A percentile compares a stretch with the other conserved stretches of the same genome.
Conservation (phyloP, 2,797 vertebrate genomes). For the Falco biarmicus region DNA sequence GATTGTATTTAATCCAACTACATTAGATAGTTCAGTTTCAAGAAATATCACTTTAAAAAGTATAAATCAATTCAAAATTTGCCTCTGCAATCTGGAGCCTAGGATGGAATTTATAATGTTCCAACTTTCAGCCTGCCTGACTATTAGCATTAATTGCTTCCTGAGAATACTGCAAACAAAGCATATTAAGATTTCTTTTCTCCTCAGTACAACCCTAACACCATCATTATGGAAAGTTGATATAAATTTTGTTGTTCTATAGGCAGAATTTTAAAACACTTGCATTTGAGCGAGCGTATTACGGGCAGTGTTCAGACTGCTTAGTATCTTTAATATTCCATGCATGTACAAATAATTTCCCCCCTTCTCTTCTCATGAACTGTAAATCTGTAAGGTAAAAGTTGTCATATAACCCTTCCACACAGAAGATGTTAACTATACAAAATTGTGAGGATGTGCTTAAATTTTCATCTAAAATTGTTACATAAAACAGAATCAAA, state of each 20-base stretch:
- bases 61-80: slow-evolving; percentile 5
- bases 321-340: neutral
- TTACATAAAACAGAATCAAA: slow-evolving; percentile 4
- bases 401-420: neutral
- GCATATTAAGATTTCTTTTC: slow-evolving; percentile 13
- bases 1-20: neutral
- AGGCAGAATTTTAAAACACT: neutral
- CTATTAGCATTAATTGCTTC: slow-evolving; percentile 42
- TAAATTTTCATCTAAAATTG: neutral
- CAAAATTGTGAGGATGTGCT: neutral
- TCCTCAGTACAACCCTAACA: neutral
- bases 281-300: rapidly evolving
- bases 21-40: neutral
- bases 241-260: neutral
- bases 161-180: slow-evolving; percentile 15
- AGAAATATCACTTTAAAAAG: neutral
- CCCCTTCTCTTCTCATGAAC: neutral
- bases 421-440: neutral
- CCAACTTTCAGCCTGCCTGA: neutral
- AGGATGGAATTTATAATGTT: slow-evolving; percentile 9
- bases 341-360: neutral
- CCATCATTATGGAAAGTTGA: neutral
- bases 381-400: neutral
- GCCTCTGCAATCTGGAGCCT: neutral
- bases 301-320: neutral